Evolutionary conservation across 2,797 vertebrate genomes (phyloP), one percentile per base, ranked within the genome.

Genomic region (Eleutherodactylus coqui): DNA sequence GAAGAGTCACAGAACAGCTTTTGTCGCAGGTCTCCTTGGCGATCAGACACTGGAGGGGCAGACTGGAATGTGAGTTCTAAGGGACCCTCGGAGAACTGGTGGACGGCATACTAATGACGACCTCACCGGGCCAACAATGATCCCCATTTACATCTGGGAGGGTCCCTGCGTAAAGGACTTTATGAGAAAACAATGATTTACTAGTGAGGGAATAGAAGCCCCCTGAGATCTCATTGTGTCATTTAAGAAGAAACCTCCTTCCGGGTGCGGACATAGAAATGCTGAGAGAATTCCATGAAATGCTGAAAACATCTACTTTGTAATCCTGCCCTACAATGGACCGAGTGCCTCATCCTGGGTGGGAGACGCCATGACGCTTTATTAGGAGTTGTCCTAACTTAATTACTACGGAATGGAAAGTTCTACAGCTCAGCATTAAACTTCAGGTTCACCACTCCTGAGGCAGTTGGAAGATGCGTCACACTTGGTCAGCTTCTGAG

Each of bases 21-120:
- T 94, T 94, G 93, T 94, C 90, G 53, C 77, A 89, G 87, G 88
- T 91, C 91, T 90, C 89, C 92, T 91, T 87, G 90, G 90, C 89
- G 92, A 90, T 88, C 89, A 87, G 86, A 87, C 89, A 92, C 84
- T 89, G 88, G 88, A 89, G 92, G 93, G 90, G 62, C 90, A 81
- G 89, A 84, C 83, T 90, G 90, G 90, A 91, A 90, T 90, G 88
- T 79, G 85, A 76, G 79, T 90, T 78, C 75, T 51, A 84, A 76
- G 75, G 86, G 78, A 83, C 34, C 76, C 81, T 72, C 2, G 67
- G 75, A 51, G 36, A 70, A 43, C 64, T 75, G 82, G 82, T 87
- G 86, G 76, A 84, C 55, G 55, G 86, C 75, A 87, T 87, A 80
- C 86, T 87, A 87, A 86, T 86, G 27, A 58, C 19, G 70, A 67